These are phyloP conservation scores for Oreochromis aureus DNA, from an alignment of 2,113 vertebrate genomes.

Conservation along the genomic window DNA sequence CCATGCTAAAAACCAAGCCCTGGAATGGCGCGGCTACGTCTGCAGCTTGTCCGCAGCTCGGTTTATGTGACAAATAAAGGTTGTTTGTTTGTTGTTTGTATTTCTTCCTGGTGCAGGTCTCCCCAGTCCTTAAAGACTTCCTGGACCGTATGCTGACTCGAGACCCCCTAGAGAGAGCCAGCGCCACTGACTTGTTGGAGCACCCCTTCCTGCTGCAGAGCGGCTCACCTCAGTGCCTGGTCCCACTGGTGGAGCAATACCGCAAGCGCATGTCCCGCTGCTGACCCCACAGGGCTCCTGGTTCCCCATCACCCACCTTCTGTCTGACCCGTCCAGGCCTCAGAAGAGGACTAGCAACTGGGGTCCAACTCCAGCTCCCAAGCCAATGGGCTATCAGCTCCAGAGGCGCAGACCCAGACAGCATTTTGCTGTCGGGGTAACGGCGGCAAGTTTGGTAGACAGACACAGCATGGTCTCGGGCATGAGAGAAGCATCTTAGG, in stretches of 20 bases:
- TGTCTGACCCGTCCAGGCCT: conserved; percentile 18
- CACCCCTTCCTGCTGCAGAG: conserved; percentile 96
- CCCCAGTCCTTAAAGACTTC: conserved; percentile 92
- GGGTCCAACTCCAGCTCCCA: conserved; percentile 12
- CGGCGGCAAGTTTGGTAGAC: conserved; percentile 23
- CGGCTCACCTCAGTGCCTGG: conserved; percentile 92
- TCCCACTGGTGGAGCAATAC: conserved; percentile 93
- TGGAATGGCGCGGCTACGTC: not conserved
- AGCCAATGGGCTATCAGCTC: conserved; percentile 8
- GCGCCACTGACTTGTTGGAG: conserved; percentile 89
- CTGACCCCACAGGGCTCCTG: conserved; percentile 42
- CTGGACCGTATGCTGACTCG: conserved; percentile 92
- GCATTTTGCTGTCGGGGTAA: conserved; percentile 14
- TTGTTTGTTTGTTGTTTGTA: not conserved
- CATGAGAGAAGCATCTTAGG: conserved; percentile 65
- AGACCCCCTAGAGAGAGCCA: conserved; percentile 87
- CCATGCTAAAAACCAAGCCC: not conserved
- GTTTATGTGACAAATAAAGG: not conserved
- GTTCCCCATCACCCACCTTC: not conserved
- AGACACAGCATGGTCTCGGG: conserved; percentile 41
- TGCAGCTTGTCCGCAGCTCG: not conserved
- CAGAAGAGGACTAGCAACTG: conserved; percentile 1
- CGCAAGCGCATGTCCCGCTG: conserved; percentile 84
- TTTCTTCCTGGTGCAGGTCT: conserved; percentile 75
- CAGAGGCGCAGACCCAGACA: conserved; percentile 20